Percentiles rank a stretch among this genome's conserved stretches.
Evolutionary conservation across 2,113 vertebrate genomes (phyloP).

Genomic region (Dicerorhinus sumatrensis): DNA sequence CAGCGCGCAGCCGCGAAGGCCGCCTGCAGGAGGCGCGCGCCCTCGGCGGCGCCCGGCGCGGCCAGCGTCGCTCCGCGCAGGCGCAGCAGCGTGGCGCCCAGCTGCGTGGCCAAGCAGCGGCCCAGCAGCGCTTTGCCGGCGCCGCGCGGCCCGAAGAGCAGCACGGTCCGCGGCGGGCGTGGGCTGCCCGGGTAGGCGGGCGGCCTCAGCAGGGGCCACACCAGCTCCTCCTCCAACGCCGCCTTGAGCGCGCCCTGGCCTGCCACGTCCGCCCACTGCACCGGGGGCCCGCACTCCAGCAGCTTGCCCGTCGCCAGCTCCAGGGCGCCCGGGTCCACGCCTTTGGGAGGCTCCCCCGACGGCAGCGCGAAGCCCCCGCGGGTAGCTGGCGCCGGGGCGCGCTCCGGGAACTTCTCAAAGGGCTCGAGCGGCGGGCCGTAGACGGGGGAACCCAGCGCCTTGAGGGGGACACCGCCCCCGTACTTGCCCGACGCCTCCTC

Average conservation of each 20-base stretch:
- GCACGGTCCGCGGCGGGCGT: constrained; percentile 90
- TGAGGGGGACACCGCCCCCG: constrained; percentile 82
- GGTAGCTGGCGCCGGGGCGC: constrained; percentile 32
- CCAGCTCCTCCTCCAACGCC: constrained; percentile 95
- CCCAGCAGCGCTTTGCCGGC: constrained; percentile 93
- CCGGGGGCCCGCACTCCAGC: constrained; percentile 92
- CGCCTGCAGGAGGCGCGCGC: constrained; percentile 93
- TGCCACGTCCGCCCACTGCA: constrained; percentile 94
- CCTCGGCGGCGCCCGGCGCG: constrained; percentile 93
- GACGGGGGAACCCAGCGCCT: constrained; percentile 90
- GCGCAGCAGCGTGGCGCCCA: constrained; percentile 93
- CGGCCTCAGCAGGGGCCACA: constrained; percentile 95
- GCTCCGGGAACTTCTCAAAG: constrained; percentile 90
- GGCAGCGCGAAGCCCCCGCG: constrained; percentile 72
- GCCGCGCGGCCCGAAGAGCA: constrained; percentile 96
- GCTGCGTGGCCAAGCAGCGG: constrained; percentile 94
- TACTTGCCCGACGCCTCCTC: constrained; percentile 87
- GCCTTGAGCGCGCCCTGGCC: constrained; percentile 94
- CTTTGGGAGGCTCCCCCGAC: constrained; percentile 89
- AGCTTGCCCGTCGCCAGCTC: constrained; percentile 93
- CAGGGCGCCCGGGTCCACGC: constrained; percentile 90
- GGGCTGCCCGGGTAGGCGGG: constrained; percentile 79
- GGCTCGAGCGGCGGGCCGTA: constrained; percentile 85
- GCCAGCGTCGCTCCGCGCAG: constrained; percentile 91
- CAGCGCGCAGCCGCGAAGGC: constrained; percentile 92